A percentile compares a stretch with the other conserved stretches of the same genome.
Evolutionary conservation across 2,113 vertebrate genomes (phyloP).

Genomic region (Brachionichthys hirsutus): DNA sequence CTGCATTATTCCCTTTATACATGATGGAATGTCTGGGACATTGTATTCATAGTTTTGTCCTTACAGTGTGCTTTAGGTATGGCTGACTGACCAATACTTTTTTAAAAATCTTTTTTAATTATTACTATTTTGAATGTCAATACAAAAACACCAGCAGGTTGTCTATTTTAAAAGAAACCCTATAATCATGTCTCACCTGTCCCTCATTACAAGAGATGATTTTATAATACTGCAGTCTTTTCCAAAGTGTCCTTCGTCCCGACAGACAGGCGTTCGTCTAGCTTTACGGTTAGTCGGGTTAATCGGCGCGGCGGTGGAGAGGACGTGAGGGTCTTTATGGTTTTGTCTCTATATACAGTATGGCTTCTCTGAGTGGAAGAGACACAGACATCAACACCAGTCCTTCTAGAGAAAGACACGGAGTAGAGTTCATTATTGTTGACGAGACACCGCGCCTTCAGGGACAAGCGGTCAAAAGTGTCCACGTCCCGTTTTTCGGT

Average conservation of each 20-base stretch:
- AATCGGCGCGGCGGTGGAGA: constrained; percentile 44
- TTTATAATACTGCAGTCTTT: constrained; percentile 61
- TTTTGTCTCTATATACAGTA: constrained; percentile 79
- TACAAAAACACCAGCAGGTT: constrained; percentile 63
- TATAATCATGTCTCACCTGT: constrained; percentile 15
- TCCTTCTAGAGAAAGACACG: constrained; percentile 57
- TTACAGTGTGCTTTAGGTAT: constrained; percentile 75
- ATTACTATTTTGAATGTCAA: constrained; percentile 48
- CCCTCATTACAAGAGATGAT: constrained; percentile 45
- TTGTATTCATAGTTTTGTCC: constrained; percentile 61
- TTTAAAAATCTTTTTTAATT: constrained; percentile 27
- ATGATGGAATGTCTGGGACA: constrained; percentile 73
- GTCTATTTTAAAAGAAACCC: constrained; percentile 46
- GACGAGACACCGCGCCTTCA: constrained; percentile 44
- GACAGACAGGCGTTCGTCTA: constrained; percentile 42
- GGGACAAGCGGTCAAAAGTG: constrained; percentile 64
- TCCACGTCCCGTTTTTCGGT: constrained; percentile 51
- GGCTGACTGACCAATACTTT: constrained; percentile 61
- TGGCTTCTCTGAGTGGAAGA: constrained; percentile 82
- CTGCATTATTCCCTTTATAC: constrained; percentile 65
- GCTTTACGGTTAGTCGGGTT: constrained; percentile 61
- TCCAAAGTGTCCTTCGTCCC: constrained; percentile 51
- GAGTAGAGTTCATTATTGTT: constrained; percentile 62
- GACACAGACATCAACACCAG: constrained; percentile 65
- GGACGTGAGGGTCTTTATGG: constrained; percentile 69